Base-by-base conservation (phyloP, 2,888 invertebrate genomes). In the Endotricha flammealis region DNA sequence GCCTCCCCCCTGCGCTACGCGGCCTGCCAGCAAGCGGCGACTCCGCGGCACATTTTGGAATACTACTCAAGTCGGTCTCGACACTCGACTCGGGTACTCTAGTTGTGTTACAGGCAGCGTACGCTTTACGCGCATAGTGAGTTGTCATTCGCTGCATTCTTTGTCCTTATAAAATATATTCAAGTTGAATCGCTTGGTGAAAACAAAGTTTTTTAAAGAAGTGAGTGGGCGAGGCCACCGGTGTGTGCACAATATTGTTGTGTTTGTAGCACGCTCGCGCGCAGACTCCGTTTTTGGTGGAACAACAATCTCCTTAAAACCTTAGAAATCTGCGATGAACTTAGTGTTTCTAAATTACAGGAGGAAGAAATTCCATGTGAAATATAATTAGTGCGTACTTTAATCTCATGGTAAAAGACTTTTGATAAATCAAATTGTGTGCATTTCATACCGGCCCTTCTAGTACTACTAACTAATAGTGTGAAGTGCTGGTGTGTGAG, bases 221-320 rank as follows among this genome's bases (percentile, higher is more conserved):
- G 70, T 72, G 69, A 79, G 67, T 57, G 75, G 63, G 59, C 71
- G 74, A 79, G 76, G 76, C 72, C 73, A 57, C 44, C 46, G 45
- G 39, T 48, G 42, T 48, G 48, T 44, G 48, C 49, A 42, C 45
- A 38, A 46, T 42, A 49, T 46, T 38, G 39, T 38, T 52, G 48
- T 36, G 33, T 35, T 53, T 40, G 59, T 59, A 50, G 46, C 55
- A 59, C 64, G 60, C 52, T 56, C 53, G 55, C 63, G 73, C 70
- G 72, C 74, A 69, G 63, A 56, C 68, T 73, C 65, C 54, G 58
- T 56, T 48, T 51, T 53, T 48, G 54, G 57, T 64, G 58, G 53
- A 53, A 64, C 65, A 64, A 65, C 64, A 69, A 63, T 61, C 55
- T 55, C 57, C 57, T 65, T 58, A 60, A n/a, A n/a, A 45, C 50